These are phyloP conservation scores for Automeris io DNA, from an alignment of 2,888 invertebrate genomes.

Conservation along the genomic window DNA sequence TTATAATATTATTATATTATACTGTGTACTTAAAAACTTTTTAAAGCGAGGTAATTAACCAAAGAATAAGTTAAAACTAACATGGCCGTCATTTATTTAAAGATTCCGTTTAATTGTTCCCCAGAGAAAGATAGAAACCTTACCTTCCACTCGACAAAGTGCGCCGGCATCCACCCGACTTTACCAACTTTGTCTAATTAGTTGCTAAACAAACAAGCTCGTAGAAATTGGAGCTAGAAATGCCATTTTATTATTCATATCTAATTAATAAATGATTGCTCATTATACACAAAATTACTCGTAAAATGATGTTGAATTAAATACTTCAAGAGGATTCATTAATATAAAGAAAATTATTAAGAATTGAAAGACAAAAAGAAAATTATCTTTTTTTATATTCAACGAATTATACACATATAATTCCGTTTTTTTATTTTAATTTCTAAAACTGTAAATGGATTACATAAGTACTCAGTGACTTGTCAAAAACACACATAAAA, in stretches of 20 bases:
- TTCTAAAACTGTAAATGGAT: no score
- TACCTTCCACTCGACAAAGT: conserved; percentile 28
- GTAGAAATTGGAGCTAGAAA: conserved; percentile 27
- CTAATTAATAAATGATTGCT: background rate
- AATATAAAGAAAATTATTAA: no score
- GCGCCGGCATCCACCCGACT: conserved; percentile 36
- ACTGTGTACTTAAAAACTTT: no score
- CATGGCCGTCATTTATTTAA: conserved; percentile 3
- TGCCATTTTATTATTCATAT: conserved; percentile 10
- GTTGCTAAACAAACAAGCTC: conserved; percentile 48
- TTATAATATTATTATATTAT: no score
- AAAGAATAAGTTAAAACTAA: background rate
- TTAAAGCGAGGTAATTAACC: conserved; percentile 1
- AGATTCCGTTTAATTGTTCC: conserved; percentile 19
- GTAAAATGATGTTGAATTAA: no score
- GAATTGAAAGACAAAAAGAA: no score
- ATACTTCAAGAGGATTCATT: no score
- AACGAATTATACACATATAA: no score
- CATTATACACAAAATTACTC: background rate
- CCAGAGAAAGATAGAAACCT: conserved; percentile 33
- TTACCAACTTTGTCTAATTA: conserved; percentile 50
- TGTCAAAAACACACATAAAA: no score
- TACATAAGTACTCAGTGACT: no score
- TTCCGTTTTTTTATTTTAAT: no score
- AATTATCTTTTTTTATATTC: no score